Evolutionary conservation across 2,888 invertebrate genomes (phyloP).

Genomic region (Linnaemya vulpina): DNA sequence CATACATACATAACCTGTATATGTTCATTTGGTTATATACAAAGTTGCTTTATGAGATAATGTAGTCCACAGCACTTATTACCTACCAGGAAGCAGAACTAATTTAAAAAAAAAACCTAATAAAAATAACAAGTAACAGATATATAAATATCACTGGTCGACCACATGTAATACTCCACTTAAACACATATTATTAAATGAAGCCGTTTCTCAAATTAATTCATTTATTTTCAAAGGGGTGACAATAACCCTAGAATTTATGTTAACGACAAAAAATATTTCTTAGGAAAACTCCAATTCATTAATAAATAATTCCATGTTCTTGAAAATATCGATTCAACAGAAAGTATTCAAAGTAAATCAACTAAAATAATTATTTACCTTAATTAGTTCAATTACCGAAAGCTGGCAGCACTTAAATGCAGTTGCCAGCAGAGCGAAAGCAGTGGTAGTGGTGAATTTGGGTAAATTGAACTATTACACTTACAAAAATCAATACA

Average conservation of each 20-base stretch:
- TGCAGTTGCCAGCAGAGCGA: background rate
- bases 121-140: constrained; percentile 50
- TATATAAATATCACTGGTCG: constrained; percentile 11
- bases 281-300: no score
- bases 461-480: background rate
- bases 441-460: background rate
- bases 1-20: no score
- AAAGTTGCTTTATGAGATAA: constrained; percentile 40
- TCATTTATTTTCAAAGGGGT: background rate
- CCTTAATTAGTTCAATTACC: background rate
- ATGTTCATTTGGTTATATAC: background rate
- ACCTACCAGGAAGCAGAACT: constrained; percentile 68
- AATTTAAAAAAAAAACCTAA: constrained; percentile 26
- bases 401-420: background rate
- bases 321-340: background rate
- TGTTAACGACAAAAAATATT: no score
- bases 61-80: constrained; percentile 50
- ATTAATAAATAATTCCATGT: no score
- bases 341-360: background rate
- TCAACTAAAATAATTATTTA: background rate
- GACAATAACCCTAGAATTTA: background rate
- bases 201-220: background rate
- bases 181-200: background rate
- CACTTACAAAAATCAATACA: background rate
- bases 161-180: background rate